phyloP scores from a whole-genome alignment of 1,140 invertebrate species.

The Brachionus asplanchnoidis region DNA sequence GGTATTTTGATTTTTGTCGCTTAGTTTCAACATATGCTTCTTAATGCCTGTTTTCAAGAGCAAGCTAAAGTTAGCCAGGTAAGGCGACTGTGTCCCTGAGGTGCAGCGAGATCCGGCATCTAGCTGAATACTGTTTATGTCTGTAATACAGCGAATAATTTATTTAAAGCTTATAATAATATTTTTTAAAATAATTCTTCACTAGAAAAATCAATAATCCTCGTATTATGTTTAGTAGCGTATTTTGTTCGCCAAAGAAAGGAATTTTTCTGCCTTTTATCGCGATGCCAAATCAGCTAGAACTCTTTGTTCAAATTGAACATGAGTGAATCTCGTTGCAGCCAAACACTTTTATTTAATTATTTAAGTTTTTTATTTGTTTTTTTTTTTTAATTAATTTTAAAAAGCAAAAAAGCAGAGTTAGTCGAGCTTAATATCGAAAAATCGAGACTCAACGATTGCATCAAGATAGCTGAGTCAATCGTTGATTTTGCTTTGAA shows the following conservation, averaged over 20 bases:
- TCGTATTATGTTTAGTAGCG: neutral
- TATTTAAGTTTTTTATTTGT: neutral
- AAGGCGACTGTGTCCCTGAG: neutral
- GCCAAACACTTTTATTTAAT: neutral
- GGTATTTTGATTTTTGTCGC: neutral
- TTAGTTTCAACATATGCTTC: neutral
- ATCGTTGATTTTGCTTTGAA: conserved; percentile 36
- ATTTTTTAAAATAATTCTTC: neutral
- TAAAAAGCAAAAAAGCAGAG: conserved; percentile 38
- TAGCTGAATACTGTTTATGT: neutral
- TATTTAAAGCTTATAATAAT: neutral
- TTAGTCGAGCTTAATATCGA: conserved; percentile 39
- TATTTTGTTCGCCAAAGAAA: neutral
- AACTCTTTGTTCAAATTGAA: neutral
- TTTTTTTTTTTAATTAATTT: conserved; percentile 11
- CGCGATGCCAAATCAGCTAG: neutral
- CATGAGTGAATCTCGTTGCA: neutral
- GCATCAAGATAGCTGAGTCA: conserved; percentile 35
- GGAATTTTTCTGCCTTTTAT: neutral
- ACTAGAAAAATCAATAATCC: neutral
- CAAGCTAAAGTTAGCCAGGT: conserved; percentile 33
- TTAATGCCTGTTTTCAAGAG: conserved; percentile 7
- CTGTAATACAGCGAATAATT: neutral
- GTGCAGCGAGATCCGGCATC: neutral
- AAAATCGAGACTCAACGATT: conserved; percentile 31